Evolutionary conservation across 2,888 invertebrate species (phyloP).

Genomic region (Chrysodeixis includens): DNA sequence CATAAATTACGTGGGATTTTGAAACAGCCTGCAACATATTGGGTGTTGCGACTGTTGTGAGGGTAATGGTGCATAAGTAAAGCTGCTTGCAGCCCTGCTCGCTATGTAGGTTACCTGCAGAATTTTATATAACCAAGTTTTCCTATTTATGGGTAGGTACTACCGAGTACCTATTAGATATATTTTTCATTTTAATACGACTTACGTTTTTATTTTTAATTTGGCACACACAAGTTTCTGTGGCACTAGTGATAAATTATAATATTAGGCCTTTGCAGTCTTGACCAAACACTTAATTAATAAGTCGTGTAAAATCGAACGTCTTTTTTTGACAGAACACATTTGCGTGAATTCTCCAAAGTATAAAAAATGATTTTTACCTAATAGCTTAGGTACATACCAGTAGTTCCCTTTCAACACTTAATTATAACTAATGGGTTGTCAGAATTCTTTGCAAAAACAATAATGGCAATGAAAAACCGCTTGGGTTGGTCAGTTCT

Average conservation of each 20-base stretch:
- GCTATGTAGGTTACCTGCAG: constrained; percentile 13
- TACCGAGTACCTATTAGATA: no score
- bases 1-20: constrained; percentile 38
- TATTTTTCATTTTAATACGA: no score
- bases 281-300: no score
- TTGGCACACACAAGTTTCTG: no score
- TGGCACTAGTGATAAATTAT: no score
- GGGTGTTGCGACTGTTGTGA: constrained; percentile 42
- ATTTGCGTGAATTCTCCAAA: no score
- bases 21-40: constrained; percentile 46
- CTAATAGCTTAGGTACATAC: no score
- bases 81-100: constrained; percentile 35
- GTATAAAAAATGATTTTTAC: no score
- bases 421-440: background rate
- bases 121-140: constrained; percentile 34
- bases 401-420: background rate
- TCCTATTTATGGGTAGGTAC: background rate
- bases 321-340: no score
- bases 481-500: background rate
- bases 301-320: no score
- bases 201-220: background rate
- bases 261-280: no score
- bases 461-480: constrained; percentile 9
- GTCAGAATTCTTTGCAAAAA: background rate
- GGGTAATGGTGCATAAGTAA: constrained; percentile 49